Evolutionary conservation across 30 jellyfish, hydroid and myxozoan species (phyloP).

Genomic region (Mastigias papua): DNA sequence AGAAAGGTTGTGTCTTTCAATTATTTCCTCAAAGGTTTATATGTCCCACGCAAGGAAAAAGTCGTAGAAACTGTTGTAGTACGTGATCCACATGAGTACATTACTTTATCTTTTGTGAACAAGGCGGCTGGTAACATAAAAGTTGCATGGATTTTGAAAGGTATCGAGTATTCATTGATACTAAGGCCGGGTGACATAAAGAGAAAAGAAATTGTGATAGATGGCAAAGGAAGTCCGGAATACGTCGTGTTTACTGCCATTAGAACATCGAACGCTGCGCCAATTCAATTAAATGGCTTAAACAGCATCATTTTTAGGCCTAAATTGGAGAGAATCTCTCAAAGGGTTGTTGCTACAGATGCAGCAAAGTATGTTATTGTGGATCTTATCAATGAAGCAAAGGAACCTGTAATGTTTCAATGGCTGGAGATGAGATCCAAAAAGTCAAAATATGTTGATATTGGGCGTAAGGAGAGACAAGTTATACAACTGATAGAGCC

Average conservation of each 20-base stretch:
- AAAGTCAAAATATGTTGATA: neutral
- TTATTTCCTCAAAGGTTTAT: neutral
- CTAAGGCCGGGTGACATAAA: neutral
- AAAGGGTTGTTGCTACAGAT: constrained; percentile 24
- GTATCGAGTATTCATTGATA: neutral
- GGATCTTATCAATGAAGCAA: constrained; percentile 32
- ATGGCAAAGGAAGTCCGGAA: neutral
- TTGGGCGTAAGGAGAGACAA: neutral
- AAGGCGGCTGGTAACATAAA: constrained; percentile 7
- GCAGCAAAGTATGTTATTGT: constrained; percentile 23
- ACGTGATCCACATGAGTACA: constrained; percentile 27
- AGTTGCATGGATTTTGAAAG: neutral
- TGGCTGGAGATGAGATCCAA: constrained; percentile 1
- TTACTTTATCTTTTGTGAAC: neutral
- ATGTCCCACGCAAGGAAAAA: constrained; percentile 42
- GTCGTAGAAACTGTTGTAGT: constrained; percentile 22
- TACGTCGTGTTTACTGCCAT: constrained; percentile 5
- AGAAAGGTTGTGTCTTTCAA: constrained; percentile 8
- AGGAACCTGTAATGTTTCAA: constrained; percentile 21
- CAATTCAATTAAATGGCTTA: constrained; percentile 5
- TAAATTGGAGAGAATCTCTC: neutral
- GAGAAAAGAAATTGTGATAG: neutral
- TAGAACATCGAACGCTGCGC: constrained; percentile 9
- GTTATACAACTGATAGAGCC: neutral
- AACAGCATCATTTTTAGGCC: constrained; percentile 8